phyloP scores from a whole-genome alignment of 1,140 invertebrate species.

The Vollenhovia emeryi region DNA sequence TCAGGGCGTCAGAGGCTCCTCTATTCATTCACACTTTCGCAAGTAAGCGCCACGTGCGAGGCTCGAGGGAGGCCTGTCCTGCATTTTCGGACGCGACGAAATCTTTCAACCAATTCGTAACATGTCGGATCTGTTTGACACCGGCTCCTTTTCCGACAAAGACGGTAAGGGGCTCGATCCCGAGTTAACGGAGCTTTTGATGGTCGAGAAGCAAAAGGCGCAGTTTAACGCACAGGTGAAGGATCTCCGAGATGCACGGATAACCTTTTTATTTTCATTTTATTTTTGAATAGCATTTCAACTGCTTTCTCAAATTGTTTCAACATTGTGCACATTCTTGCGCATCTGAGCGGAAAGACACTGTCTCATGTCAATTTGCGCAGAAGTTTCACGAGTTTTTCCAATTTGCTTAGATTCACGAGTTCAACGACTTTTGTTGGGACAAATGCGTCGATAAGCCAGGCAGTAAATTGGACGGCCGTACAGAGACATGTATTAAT shows the following conservation, averaged over 20 bases:
- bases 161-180: conserved; percentile 85
- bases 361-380: neutral
- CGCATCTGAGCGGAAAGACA: neutral
- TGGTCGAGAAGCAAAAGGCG: conserved; percentile 95
- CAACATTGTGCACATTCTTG: neutral
- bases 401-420: conserved; percentile 91
- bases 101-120: neutral
- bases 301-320: neutral
- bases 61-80: neutral
- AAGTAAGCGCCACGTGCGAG: neutral
- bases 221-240: conserved; percentile 93
- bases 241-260: neutral
- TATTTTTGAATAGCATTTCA: neutral
- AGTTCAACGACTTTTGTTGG: conserved; percentile 97
- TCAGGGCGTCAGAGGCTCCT: no score
- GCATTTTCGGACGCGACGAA: neutral
- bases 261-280: neutral
- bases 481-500: conserved; percentile 94
- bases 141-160: neutral
- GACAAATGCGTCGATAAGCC: conserved; percentile 97
- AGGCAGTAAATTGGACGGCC: conserved; percentile 92
- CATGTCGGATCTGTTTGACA: conserved; percentile 47
- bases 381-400: neutral
- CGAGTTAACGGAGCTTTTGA: conserved; percentile 93
- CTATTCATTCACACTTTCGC: no score